Percentiles rank a stretch among this genome's conserved stretches.
phyloP scores from a whole-genome alignment of 2,113 vertebrate genomes.

The Psittacus erithacus region DNA sequence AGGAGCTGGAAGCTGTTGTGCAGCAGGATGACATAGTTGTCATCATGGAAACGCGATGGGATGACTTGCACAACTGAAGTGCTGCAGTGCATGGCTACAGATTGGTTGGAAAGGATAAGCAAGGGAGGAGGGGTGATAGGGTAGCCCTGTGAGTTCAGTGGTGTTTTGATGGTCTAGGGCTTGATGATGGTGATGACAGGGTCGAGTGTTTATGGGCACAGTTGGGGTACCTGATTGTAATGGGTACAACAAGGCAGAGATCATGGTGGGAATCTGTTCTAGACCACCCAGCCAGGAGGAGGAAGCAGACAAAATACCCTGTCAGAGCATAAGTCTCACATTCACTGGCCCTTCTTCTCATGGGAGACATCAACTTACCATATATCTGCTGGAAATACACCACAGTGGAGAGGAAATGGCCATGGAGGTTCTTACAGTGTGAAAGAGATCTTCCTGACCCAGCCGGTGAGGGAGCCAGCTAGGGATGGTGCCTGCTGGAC shows the following conservation, averaged over 20 bases:
- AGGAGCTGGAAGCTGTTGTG: background rate
- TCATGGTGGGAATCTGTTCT: background rate
- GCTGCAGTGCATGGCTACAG: background rate
- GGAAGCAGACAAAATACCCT: background rate
- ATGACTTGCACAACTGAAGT: background rate
- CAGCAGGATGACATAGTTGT: background rate
- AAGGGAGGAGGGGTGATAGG: background rate
- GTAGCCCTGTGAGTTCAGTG: background rate
- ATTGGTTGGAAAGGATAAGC: background rate
- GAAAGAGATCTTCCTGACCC: background rate
- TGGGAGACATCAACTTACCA: background rate
- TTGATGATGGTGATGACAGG: background rate
- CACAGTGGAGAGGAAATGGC: background rate
- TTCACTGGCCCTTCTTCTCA: background rate
- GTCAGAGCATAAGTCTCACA: background rate
- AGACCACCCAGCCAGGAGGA: background rate
- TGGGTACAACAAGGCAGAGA: background rate
- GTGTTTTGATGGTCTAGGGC: background rate
- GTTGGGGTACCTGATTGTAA: background rate
- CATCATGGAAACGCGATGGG: background rate
- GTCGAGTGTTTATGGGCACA: background rate
- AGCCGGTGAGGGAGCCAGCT: background rate
- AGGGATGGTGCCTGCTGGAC: background rate
- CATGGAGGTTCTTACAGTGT: background rate
- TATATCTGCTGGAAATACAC: background rate